Conservation (phyloP, 2,888 invertebrate species). For the Agonum fuliginosum region DNA sequence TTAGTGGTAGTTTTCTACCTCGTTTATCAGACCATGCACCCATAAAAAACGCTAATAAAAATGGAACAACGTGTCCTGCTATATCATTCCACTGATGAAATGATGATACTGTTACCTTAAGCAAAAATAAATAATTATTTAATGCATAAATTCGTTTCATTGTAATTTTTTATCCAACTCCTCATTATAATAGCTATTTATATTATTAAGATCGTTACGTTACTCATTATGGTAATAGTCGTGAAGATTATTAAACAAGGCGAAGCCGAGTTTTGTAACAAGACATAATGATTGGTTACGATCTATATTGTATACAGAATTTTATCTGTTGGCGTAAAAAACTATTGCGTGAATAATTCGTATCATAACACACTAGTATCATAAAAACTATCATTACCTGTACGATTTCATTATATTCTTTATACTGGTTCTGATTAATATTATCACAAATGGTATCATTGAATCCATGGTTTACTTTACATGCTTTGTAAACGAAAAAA, state of each 20-base stretch:
- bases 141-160: neutral
- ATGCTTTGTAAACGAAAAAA: conserved; percentile 86
- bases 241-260: too few relatives aligned
- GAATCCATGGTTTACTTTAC: conserved; percentile 83
- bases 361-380: too few relatives aligned
- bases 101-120: conserved; percentile 81
- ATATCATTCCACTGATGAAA: conserved; percentile 88
- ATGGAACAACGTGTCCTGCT: conserved; percentile 83
- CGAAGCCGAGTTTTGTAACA: too few relatives aligned
- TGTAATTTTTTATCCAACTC: too few relatives aligned
- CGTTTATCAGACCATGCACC: conserved; percentile 89
- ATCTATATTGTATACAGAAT: too few relatives aligned
- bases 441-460: conserved; percentile 81
- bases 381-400: conserved; percentile 79
- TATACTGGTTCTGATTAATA: conserved; percentile 75
- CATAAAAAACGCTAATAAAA: conserved; percentile 85
- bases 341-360: too few relatives aligned
- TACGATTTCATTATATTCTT: conserved; percentile 79
- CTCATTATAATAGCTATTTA: too few relatives aligned
- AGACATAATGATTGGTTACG: too few relatives aligned
- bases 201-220: too few relatives aligned
- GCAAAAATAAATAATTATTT: conserved; percentile 9
- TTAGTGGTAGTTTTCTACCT: conserved; percentile 83
- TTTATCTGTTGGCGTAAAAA: too few relatives aligned
- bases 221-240: too few relatives aligned